A percentile compares a stretch with the other conserved stretches of the same genome.
Conservation (phyloP, 2,888 invertebrate genomes). For the Siphonodentalium dalli region DNA sequence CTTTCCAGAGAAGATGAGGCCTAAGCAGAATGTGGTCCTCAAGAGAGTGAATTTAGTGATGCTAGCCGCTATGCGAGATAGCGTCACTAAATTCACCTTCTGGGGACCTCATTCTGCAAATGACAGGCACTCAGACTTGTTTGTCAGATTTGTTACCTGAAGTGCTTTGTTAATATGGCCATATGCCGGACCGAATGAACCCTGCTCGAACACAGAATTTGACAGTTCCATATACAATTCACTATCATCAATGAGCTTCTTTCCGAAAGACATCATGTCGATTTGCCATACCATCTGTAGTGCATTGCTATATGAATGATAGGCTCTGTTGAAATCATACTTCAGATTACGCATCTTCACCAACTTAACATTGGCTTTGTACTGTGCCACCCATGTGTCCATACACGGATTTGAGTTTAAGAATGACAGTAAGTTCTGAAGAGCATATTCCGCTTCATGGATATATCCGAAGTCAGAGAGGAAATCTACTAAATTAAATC, state of each 20-base stretch:
- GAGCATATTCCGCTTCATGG: conserved; percentile 42
- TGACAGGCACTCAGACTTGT: too few relatives aligned
- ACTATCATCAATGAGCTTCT: conserved; percentile 46
- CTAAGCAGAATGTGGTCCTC: too few relatives aligned
- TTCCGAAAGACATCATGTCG: conserved; percentile 57
- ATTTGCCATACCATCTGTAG: conserved; percentile 49
- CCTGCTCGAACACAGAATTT: conserved; percentile 47
- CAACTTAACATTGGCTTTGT: conserved; percentile 48
- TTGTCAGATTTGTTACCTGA: conserved; percentile 40
- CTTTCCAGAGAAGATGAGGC: too few relatives aligned
- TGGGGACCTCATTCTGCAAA: too few relatives aligned
- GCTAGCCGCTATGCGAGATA: too few relatives aligned
- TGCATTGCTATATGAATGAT: conserved; percentile 44
- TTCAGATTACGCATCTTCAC: conserved; percentile 51
- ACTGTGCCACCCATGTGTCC: conserved; percentile 52
- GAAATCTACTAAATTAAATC: conserved; percentile 45
- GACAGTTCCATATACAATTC: conserved; percentile 45
- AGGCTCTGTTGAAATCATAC: conserved; percentile 43
- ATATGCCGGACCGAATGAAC: conserved; percentile 48
- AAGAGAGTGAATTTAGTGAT: too few relatives aligned
- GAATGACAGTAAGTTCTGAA: conserved; percentile 39
- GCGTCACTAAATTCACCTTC: too few relatives aligned
- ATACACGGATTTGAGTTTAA: conserved; percentile 42
- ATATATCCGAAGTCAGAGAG: conserved; percentile 46
- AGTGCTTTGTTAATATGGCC: conserved; percentile 51